These are phyloP conservation scores for Mesitornis unicolor DNA, from an alignment of 2,113 vertebrate genomes.

Conservation along the genomic window DNA sequence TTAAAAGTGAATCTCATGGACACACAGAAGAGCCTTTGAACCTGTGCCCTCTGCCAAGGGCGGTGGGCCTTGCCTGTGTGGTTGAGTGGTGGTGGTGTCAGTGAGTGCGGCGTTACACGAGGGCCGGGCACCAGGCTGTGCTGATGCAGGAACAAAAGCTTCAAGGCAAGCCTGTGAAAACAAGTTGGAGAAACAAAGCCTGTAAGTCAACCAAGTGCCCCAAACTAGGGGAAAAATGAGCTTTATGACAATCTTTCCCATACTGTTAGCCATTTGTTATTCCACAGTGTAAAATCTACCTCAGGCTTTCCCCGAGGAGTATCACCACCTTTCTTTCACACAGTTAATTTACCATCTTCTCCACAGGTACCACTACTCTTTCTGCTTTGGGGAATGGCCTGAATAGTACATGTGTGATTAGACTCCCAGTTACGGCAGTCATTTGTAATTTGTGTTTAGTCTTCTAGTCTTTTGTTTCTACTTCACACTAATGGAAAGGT, in stretches of 20 bases:
- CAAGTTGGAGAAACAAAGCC: fast-evolving
- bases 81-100: fast-evolving
- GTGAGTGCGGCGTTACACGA: fast-evolving
- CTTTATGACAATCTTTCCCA: fast-evolving
- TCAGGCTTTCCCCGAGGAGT: fast-evolving
- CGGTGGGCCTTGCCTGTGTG: background rate
- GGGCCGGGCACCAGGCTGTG: fast-evolving
- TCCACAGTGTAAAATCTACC: background rate
- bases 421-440: background rate
- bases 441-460: background rate
- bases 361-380: fast-evolving
- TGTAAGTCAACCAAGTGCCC: fast-evolving
- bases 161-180: fast-evolving
- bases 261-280: background rate
- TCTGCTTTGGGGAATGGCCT: background rate
- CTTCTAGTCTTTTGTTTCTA: background rate
- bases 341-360: background rate
- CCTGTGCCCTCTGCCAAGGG: background rate
- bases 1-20: fast-evolving
- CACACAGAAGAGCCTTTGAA: fast-evolving
- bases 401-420: fast-evolving
- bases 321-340: fast-evolving
- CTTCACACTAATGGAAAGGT: fast-evolving
- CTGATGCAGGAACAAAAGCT: background rate
- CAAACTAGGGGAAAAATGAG: background rate